Evolutionary conservation across 2,888 invertebrate genomes (phyloP).

Genomic region (Galerucella calmariensis): DNA sequence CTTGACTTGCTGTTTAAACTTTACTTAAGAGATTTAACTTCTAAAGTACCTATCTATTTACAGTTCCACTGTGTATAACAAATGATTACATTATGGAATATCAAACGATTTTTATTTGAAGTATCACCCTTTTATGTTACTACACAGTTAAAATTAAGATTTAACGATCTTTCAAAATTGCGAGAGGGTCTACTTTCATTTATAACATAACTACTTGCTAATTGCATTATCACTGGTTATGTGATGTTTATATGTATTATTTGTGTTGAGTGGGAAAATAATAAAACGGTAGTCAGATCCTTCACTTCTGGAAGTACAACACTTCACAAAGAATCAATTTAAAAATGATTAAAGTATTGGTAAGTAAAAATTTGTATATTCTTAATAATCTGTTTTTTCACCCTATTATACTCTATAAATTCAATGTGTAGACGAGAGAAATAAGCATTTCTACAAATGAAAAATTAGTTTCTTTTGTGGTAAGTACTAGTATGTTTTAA

Average conservation of each 20-base stretch:
- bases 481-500: too few relatives aligned
- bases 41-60: too few relatives aligned
- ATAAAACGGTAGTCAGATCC: background rate
- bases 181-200: background rate
- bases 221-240: slow-evolving; percentile 11
- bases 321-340: background rate
- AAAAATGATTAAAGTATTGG: slow-evolving; percentile 2
- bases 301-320: background rate
- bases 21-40: too few relatives aligned
- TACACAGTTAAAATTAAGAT: background rate
- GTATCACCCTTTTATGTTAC: background rate
- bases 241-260: background rate
- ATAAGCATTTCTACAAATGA: too few relatives aligned
- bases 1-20: too few relatives aligned
- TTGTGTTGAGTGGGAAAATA: background rate
- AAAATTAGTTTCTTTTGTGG: too few relatives aligned
- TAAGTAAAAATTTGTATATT: background rate
- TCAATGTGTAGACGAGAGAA: too few relatives aligned
- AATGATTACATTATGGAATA: too few relatives aligned
- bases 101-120: background rate
- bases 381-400: too few relatives aligned
- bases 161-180: background rate
- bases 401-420: too few relatives aligned
- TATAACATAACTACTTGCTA: background rate
- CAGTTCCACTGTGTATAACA: too few relatives aligned